These are phyloP conservation scores for Emydura subglobosa DNA, from an alignment of 2,113 vertebrate species.

Conservation along the genomic window DNA sequence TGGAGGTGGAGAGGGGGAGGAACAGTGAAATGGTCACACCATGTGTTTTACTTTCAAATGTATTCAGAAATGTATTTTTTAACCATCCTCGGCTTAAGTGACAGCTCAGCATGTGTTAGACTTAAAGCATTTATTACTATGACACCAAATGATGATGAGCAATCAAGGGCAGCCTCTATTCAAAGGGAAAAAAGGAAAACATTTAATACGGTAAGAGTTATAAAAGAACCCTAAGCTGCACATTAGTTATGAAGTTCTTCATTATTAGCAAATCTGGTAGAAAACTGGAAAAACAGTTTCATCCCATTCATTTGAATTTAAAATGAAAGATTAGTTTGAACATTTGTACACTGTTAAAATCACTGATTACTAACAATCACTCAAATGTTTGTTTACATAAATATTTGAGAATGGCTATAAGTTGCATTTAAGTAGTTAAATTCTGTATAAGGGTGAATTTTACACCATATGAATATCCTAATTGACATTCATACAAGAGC, in stretches of 20 bases:
- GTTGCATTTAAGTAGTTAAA: neutral
- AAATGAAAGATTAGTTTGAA: neutral
- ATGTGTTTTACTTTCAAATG: neutral
- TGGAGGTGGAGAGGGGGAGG: neutral
- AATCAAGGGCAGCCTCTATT: neutral
- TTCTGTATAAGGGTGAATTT: neutral
- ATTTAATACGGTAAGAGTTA: neutral
- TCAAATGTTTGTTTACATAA: neutral
- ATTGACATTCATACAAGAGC: neutral
- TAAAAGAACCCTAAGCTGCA: neutral
- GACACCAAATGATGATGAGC: neutral
- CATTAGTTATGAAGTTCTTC: neutral
- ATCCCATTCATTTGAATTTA: neutral
- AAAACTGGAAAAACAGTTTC: neutral
- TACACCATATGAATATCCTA: neutral
- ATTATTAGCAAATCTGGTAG: neutral
- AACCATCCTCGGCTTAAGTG: neutral
- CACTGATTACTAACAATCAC: neutral
- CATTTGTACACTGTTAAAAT: neutral
- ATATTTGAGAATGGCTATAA: neutral
- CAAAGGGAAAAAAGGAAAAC: neutral
- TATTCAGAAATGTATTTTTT: neutral
- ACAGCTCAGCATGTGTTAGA: neutral
- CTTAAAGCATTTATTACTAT: neutral
- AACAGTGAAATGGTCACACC: neutral